Base-by-base conservation (phyloP, 2,888 invertebrate species). In the Trichogramma dendrolimi region DNA sequence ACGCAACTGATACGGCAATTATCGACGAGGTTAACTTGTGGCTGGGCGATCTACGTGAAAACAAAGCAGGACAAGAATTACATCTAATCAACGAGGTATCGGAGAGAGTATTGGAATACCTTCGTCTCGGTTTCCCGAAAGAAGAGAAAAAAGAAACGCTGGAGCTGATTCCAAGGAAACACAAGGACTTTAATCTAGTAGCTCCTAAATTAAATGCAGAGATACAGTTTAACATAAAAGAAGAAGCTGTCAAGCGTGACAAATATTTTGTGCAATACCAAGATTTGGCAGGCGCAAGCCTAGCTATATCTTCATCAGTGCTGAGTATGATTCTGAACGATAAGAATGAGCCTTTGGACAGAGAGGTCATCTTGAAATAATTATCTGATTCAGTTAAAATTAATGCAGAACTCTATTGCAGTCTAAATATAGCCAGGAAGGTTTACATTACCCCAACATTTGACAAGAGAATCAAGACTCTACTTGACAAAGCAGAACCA, bases 121-220 rank as follows among this genome's bases (percentile, higher is more conserved):
- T 53, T 40, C 44, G 27, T 5, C n/a, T 46, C 1, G 63, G 59
- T 6, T 51, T 53, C 11, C 11, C 53, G 3, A 49, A 43, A 39
- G 59, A 63, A 10, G 63, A 60, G 48, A 63, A 52, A 52, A 27
- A 46, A 10, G 49, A 55, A 2, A 41, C 60, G 5, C 48, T 63
- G 8, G 43, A 44, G 10, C 8, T 47, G 8, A 44, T 40, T 5
- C 59, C 51, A n/a, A 59, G 46, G 43, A 60, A 54, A 56, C n/a
- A 42, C 5, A 43, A 48, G 11, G 40, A 59, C 5, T n/a, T 55
- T 11, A 59, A 63, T n/a, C 10, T 63, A 11, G 58, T 59, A 40
- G 63, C 59, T 6, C 63, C 63, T 4, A 54, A 51, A 38, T 47
- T 63, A 5, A 63, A 63, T 8, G 56, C 55, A 2, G 63, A 59